phyloP scores from a whole-genome alignment of 1,140 invertebrate species.

The Drosophila fuyamai region DNA sequence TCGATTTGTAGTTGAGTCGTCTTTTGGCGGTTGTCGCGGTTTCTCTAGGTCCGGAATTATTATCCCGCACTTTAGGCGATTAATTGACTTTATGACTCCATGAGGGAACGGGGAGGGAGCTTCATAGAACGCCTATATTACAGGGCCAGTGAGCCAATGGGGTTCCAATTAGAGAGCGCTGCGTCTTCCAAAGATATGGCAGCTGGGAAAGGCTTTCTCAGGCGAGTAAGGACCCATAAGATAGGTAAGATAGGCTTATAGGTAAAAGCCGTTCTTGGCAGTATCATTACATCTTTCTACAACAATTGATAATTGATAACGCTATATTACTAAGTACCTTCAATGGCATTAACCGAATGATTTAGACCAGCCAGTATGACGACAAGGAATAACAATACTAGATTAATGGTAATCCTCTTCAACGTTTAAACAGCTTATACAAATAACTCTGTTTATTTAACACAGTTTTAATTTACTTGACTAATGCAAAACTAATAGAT shows the following conservation, averaged over 20 bases:
- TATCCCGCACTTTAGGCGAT: slow-evolving; percentile 73
- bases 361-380: neutral
- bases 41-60: slow-evolving; percentile 66
- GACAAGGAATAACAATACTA: neutral
- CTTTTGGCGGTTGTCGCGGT: slow-evolving; percentile 81
- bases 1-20: slow-evolving; percentile 69
- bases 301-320: neutral
- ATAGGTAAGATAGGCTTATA: too few species aligned
- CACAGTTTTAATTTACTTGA: neutral
- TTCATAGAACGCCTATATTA: slow-evolving; percentile 22
- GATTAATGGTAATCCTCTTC: neutral
- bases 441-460: neutral
- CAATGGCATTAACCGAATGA: neutral
- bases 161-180: slow-evolving; percentile 68
- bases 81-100: slow-evolving; percentile 74
- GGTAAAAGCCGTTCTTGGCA: neutral
- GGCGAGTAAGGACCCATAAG: neutral
- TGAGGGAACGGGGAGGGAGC: neutral
- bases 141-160: slow-evolving; percentile 43
- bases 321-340: neutral
- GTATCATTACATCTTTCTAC: neutral
- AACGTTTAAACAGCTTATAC: neutral
- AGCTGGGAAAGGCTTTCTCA: slow-evolving; percentile 44
- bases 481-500: neutral
- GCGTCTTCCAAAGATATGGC: slow-evolving; percentile 25